phyloP scores from a whole-genome alignment of 2,113 vertebrate species.

The Todiramphus saurophagus region DNA sequence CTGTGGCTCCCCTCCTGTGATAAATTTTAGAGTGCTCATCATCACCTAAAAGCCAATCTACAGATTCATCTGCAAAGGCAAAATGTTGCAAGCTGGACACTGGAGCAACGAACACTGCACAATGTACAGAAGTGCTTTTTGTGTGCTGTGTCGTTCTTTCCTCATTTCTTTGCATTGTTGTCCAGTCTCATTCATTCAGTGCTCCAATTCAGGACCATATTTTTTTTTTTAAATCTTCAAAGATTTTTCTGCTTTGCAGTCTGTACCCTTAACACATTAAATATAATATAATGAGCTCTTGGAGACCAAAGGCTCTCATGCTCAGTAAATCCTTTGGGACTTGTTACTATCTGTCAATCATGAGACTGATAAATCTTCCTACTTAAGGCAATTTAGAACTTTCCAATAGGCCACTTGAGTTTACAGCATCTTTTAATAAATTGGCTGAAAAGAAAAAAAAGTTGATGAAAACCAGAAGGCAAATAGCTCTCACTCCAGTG shows the following conservation, averaged over 20 bases:
- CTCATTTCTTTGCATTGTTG: not conserved
- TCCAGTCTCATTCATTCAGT: not conserved
- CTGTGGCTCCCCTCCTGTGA: not conserved
- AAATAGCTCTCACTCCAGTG: not conserved
- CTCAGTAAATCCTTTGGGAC: conserved; percentile 2
- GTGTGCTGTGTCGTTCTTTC: not conserved
- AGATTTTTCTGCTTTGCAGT: not conserved
- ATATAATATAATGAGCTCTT: not conserved
- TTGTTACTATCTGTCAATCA: conserved; percentile 31
- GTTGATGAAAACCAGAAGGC: conserved; percentile 15
- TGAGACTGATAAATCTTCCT: conserved; percentile 11
- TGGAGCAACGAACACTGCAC: not conserved
- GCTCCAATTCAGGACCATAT: not conserved
- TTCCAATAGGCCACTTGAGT: conserved; percentile 7
- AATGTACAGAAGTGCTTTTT: not conserved
- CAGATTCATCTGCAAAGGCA: not conserved
- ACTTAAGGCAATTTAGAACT: conserved; percentile 48
- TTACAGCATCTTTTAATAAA: conserved; percentile 15
- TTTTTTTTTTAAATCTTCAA: not conserved
- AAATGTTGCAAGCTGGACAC: not conserved
- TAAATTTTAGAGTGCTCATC: not conserved
- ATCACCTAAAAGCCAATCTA: not conserved
- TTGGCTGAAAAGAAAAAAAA: not conserved
- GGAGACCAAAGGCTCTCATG: not conserved
- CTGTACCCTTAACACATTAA: not conserved